phyloP scores from a whole-genome alignment of 2,797 vertebrate species.

The Cynodonichthys magdalenae region DNA sequence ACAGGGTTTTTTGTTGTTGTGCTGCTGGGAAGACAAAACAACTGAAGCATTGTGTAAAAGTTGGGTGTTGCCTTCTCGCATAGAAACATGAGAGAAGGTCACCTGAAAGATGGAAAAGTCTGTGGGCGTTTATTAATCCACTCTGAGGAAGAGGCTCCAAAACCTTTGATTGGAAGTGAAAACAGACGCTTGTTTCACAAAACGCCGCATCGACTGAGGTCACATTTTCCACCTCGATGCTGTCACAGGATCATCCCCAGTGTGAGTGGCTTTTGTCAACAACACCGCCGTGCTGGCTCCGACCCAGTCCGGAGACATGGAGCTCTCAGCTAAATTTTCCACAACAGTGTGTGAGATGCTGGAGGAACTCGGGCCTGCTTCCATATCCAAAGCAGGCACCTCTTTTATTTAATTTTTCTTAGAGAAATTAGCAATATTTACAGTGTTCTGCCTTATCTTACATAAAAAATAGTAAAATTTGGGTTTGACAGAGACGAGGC shows the following conservation, averaged over 20 bases:
- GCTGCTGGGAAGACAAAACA: slow-evolving; percentile 20
- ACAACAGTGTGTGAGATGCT: slow-evolving; percentile 21
- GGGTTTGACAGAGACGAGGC: slow-evolving; percentile 6
- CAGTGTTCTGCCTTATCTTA: slow-evolving; percentile 6
- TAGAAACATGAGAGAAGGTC: slow-evolving; percentile 30
- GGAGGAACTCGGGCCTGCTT: slow-evolving; percentile 21
- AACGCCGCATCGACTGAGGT: slow-evolving; percentile 2
- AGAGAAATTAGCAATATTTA: slow-evolving; percentile 11
- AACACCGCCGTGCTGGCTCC: slow-evolving; percentile 24
- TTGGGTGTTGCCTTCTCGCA: slow-evolving; percentile 20
- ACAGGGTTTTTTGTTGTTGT: slow-evolving; percentile 27
- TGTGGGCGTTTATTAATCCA: not conserved
- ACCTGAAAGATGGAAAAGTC: slow-evolving; percentile 31
- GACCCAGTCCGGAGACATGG: slow-evolving; percentile 21
- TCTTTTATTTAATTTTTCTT: slow-evolving; percentile 8
- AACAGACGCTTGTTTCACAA: slow-evolving; percentile 2
- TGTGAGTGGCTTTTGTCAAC: slow-evolving; percentile 26
- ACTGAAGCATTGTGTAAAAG: slow-evolving; percentile 33
- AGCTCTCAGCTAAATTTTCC: slow-evolving; percentile 24
- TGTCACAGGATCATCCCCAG: not conserved
- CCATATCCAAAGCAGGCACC: slow-evolving; percentile 25
- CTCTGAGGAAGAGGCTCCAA: slow-evolving; percentile 20
- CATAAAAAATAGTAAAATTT: slow-evolving; percentile 3
- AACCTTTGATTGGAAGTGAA: slow-evolving; percentile 8
- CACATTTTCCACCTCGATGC: slow-evolving; percentile 4